Percentiles rank a stretch among this genome's conserved stretches.
These are phyloP conservation scores for Ceyx erithaca DNA, from an alignment of 2,797 vertebrate species.

Conservation along the genomic window DNA sequence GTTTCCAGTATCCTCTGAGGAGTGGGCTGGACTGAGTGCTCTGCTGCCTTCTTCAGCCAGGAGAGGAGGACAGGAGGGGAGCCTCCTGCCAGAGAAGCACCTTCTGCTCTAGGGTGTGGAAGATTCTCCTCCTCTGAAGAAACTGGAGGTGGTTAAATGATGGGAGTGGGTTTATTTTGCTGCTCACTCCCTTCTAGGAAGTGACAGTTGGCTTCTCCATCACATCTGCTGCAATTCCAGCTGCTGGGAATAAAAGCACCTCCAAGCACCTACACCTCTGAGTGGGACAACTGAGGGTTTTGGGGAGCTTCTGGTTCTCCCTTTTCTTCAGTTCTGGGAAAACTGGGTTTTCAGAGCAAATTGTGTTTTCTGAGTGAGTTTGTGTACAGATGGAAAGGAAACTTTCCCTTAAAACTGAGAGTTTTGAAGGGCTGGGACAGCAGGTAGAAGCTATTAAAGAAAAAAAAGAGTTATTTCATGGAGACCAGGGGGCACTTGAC, in stretches of 20 bases:
- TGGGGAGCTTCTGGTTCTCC: not conserved
- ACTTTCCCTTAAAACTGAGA: fast-evolving
- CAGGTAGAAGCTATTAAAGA: not conserved
- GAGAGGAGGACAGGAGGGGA: not conserved
- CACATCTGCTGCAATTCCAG: not conserved
- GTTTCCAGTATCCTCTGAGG: not conserved
- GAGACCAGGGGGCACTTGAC: not conserved
- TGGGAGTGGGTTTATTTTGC: not conserved
- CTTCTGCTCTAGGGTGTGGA: not conserved
- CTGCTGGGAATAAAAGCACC: not conserved
- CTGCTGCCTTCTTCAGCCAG: not conserved
- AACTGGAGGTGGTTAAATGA: not conserved
- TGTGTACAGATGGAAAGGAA: not conserved
- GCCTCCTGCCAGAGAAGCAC: not conserved
- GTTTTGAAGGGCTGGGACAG: not conserved
- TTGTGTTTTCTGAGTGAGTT: not conserved
- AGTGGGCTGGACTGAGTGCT: not conserved
- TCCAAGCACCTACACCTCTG: not conserved
- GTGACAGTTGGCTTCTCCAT: not conserved
- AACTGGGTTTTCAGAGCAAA: not conserved
- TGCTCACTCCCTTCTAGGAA: fast-evolving
- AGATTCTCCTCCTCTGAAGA: not conserved
- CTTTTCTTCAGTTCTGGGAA: not conserved
- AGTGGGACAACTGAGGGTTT: not conserved
- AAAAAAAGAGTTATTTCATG: not conserved